Percentiles rank a stretch among this genome's conserved stretches.
Evolutionary conservation across 2,113 vertebrate genomes (phyloP).

Genomic region (Brachypteracias leptosomus): DNA sequence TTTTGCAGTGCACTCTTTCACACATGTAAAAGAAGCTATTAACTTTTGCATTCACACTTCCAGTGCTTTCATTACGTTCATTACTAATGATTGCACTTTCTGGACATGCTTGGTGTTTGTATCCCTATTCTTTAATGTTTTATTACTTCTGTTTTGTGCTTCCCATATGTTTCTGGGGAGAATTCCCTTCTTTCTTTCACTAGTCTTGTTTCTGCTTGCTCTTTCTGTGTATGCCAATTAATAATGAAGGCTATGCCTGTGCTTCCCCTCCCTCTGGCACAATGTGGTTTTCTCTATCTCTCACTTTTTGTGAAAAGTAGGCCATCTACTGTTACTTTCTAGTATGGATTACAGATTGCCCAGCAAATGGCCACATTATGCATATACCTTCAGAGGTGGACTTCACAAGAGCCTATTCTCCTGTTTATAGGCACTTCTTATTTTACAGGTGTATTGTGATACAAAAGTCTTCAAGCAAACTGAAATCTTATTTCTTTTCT

Average conservation of each 20-base stretch:
- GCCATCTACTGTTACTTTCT: conserved; percentile 79
- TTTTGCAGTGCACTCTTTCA: conserved; percentile 14
- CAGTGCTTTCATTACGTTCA: conserved; percentile 57
- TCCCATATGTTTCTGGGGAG: conserved; percentile 53
- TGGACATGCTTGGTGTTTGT: conserved; percentile 48
- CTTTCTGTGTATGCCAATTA: conserved; percentile 20
- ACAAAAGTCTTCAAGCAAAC: not conserved
- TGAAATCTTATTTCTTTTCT: not conserved
- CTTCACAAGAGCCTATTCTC: not conserved
- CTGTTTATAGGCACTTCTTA: not conserved
- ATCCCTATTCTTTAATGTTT: conserved; percentile 53
- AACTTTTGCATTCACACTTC: conserved; percentile 59
- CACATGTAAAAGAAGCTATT: conserved; percentile 18
- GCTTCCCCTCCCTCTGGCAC: conserved; percentile 30
- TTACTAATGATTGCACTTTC: conserved; percentile 18
- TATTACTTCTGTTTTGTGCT: conserved; percentile 45
- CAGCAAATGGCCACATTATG: not conserved
- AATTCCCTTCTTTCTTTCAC: conserved; percentile 42
- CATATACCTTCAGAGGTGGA: not conserved
- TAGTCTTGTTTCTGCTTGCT: conserved; percentile 43
- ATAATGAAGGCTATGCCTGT: conserved; percentile 38
- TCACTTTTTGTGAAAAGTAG: conserved; percentile 75
- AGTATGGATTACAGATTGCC: conserved; percentile 58
- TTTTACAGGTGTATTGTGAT: not conserved
- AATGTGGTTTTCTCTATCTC: conserved; percentile 15